A percentile compares a stretch with the other conserved stretches of the same genome.
These are phyloP conservation scores for Sebastes baramenuke DNA, from an alignment of 2,797 vertebrate genomes.

Conservation along the genomic window DNA sequence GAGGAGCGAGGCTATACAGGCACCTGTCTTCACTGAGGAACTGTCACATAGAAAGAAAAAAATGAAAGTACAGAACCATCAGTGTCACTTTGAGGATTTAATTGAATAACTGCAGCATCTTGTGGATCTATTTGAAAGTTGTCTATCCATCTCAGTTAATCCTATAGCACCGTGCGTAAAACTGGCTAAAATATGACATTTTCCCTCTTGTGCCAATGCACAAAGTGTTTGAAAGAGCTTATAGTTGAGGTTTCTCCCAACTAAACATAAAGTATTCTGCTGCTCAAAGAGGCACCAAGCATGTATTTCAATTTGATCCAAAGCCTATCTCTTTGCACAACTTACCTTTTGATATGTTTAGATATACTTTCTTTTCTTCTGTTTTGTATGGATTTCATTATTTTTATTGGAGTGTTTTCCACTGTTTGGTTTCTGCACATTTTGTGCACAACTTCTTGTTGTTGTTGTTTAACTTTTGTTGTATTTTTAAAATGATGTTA, in stretches of 20 bases:
- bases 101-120: background rate
- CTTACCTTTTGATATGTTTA: too few relatives aligned
- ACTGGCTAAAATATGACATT: background rate
- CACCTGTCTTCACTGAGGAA: conserved; percentile 53
- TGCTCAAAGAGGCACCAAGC: conserved; percentile 8
- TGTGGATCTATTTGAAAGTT: background rate
- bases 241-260: background rate
- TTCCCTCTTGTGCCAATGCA: background rate
- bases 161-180: background rate
- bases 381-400: too few relatives aligned
- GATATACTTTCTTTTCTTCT: too few relatives aligned
- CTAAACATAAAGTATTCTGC: background rate
- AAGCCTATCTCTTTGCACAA: conserved; percentile 8
- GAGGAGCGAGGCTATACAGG: background rate
- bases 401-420: too few relatives aligned
- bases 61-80: background rate
- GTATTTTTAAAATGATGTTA: too few relatives aligned
- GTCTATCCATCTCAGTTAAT: background rate
- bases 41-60: background rate
- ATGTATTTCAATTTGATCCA: background rate
- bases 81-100: background rate
- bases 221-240: background rate
- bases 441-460: too few relatives aligned
- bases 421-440: too few relatives aligned
- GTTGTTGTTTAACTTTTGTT: too few relatives aligned